Conservation (phyloP, 2,113 vertebrate genomes). For the Andinoacara biseriatus region DNA sequence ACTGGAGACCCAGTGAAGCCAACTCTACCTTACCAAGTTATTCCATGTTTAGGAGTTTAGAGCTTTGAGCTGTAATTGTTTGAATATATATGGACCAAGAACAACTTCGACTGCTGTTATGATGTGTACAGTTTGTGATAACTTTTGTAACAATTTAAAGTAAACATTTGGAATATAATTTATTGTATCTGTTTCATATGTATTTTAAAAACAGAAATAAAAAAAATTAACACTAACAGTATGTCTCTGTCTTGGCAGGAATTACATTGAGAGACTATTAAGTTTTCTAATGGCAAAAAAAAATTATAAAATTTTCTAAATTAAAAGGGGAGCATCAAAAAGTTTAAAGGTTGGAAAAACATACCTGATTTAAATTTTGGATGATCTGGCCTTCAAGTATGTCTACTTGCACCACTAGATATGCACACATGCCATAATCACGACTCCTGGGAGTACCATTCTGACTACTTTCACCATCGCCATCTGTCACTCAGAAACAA, state of each 20-base stretch:
- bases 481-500: too few relatives aligned
- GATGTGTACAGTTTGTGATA: slow-evolving; percentile 98
- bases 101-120: slow-evolving; percentile 84
- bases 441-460: background rate
- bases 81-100: slow-evolving; percentile 81
- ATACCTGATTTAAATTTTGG: background rate
- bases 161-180: slow-evolving; percentile 89
- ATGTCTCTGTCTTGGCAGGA: background rate
- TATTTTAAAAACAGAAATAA: slow-evolving; percentile 90
- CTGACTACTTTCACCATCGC: too few relatives aligned
- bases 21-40: slow-evolving; percentile 81
- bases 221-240: slow-evolving; percentile 13
- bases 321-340: background rate
- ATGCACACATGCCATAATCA: background rate
- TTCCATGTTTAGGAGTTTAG: slow-evolving; percentile 83
- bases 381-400: too few relatives aligned
- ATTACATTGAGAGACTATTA: background rate
- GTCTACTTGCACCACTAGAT: too few relatives aligned
- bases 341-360: background rate
- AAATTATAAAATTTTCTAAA: background rate
- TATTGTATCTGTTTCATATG: slow-evolving; percentile 91
- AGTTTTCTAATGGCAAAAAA: background rate
- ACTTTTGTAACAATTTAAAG: slow-evolving; percentile 93
- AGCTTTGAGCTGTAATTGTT: slow-evolving; percentile 81
- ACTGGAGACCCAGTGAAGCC: slow-evolving; percentile 72